Evolutionary conservation across 2,888 invertebrate species (phyloP).

Genomic region (Melieria picta): DNA sequence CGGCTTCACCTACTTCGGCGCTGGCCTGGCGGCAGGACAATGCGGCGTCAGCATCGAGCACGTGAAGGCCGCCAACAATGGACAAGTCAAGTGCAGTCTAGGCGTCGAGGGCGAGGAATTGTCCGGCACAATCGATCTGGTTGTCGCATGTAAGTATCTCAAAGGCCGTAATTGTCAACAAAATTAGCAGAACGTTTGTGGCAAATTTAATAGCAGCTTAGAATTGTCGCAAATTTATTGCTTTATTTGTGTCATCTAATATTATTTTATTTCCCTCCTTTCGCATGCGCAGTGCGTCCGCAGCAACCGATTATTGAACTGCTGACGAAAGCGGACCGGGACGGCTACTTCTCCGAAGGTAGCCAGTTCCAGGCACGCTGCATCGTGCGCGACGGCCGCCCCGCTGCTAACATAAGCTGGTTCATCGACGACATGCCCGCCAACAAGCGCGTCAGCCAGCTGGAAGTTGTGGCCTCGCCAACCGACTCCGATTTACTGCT

Average conservation of each 20-base stretch:
- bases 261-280: background rate
- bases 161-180: background rate
- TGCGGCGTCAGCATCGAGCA: constrained; percentile 77
- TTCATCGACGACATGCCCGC: constrained; percentile 74
- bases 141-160: constrained; percentile 78
- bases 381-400: constrained; percentile 75
- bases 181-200: background rate
- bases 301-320: constrained; percentile 60
- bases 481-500: constrained; percentile 70
- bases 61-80: constrained; percentile 75
- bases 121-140: constrained; percentile 71
- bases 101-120: constrained; percentile 73
- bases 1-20: constrained; percentile 69
- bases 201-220: background rate
- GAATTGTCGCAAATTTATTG: background rate
- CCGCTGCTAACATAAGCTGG: constrained; percentile 81
- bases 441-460: constrained; percentile 70
- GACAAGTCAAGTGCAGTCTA: constrained; percentile 75
- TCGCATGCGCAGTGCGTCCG: constrained; percentile 56
- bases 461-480: constrained; percentile 62
- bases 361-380: constrained; percentile 75
- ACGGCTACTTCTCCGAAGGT: constrained; percentile 67
- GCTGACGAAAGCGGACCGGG: constrained; percentile 53
- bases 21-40: constrained; percentile 72
- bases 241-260: background rate